Percentiles rank a stretch among this genome's conserved stretches.
Evolutionary conservation across 2,797 vertebrate genomes (phyloP).

Genomic region (Holocentrus rufus): DNA sequence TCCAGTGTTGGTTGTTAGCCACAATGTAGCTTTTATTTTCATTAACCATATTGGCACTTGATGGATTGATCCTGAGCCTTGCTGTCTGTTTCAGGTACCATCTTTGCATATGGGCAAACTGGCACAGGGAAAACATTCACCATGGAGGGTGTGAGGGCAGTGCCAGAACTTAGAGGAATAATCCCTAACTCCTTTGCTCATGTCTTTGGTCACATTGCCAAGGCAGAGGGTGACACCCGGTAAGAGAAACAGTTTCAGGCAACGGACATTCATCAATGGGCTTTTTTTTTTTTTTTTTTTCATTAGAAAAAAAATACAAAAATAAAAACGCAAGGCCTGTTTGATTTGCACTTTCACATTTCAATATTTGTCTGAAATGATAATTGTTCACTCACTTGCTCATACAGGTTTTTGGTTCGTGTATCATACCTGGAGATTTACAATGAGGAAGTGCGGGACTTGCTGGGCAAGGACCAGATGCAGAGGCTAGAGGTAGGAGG

Average conservation of each 20-base stretch:
- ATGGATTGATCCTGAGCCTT: constrained; percentile 2
- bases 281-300: too few relatives aligned
- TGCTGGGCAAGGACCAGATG: constrained; percentile 96
- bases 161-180: constrained; percentile 97
- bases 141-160: constrained; percentile 96
- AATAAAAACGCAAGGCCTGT: too few relatives aligned
- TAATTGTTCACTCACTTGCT: not conserved
- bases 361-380: not conserved
- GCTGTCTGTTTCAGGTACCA: constrained; percentile 87
- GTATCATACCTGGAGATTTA: constrained; percentile 99
- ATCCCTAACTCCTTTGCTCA: constrained; percentile 99
- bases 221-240: constrained; percentile 98
- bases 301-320: too few relatives aligned
- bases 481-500: constrained; percentile 93
- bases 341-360: constrained; percentile 11
- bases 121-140: constrained; percentile 99
- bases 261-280: too few relatives aligned
- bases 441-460: constrained; percentile 96
- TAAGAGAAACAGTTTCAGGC: constrained; percentile 58
- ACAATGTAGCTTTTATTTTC: not conserved
- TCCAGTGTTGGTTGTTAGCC: not conserved
- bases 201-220: constrained; percentile 98
- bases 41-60: not conserved
- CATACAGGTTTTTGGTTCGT: constrained; percentile 93
- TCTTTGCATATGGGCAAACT: constrained; percentile 99